phyloP scores from a whole-genome alignment of 2,797 vertebrate species.

The Gymnocypris eckloni region DNA sequence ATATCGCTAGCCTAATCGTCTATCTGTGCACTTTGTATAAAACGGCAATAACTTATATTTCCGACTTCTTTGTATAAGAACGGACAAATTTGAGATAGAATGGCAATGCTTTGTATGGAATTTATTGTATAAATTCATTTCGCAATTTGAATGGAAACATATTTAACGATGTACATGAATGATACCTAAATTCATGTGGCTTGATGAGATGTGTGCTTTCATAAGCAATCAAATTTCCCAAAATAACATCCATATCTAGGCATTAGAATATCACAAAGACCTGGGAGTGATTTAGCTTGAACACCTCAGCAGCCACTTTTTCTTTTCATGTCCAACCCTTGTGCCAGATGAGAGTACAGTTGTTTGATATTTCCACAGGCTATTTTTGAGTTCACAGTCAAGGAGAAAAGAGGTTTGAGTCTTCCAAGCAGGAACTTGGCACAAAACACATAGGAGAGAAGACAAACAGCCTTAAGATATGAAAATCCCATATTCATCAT shows the following conservation, averaged over 20 bases:
- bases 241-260: neutral
- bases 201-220: neutral
- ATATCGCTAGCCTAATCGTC: neutral
- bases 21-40: neutral
- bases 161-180: neutral
- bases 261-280: neutral
- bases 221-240: neutral
- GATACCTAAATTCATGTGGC: neutral
- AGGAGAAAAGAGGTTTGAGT: slow-evolving; percentile 26
- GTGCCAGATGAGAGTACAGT: slow-evolving; percentile 21
- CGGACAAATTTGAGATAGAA: neutral
- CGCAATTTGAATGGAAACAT: neutral
- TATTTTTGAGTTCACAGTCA: slow-evolving; percentile 32
- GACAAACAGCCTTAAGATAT: slow-evolving; percentile 35
- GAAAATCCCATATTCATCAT: slow-evolving; percentile 49
- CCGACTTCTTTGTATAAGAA: neutral
- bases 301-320: neutral
- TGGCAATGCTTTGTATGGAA: neutral
- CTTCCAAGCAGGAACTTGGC: slow-evolving; percentile 32
- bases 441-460: neutral
- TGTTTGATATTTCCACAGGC: slow-evolving; percentile 24
- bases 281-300: neutral
- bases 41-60: neutral
- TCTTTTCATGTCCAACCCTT: neutral
- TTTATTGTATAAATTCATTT: neutral